phyloP scores from a whole-genome alignment of 2,888 invertebrate species.

The Uropetala carovei region DNA sequence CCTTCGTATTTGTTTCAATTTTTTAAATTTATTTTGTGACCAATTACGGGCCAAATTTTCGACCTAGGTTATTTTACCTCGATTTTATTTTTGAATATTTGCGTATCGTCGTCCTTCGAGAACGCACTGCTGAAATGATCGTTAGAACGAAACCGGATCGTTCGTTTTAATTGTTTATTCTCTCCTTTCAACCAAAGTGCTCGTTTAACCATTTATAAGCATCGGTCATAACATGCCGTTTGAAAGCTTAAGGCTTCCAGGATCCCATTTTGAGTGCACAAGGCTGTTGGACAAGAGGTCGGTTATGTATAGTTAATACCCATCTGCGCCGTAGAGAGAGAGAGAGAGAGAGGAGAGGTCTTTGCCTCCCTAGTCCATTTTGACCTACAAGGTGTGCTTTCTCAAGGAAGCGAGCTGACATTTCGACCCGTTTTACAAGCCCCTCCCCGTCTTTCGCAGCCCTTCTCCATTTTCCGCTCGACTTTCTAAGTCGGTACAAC shows the following conservation, averaged over 20 bases:
- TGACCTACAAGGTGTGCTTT: background rate
- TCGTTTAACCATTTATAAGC: background rate
- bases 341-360: background rate
- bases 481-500: background rate
- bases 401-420: conserved; percentile 10
- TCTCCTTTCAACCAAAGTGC: background rate
- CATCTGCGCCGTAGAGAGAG: background rate
- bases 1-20: no score
- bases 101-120: no score
- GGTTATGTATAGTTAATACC: background rate
- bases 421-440: background rate
- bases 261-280: background rate
- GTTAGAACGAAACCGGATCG: background rate
- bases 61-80: no score
- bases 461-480: background rate
- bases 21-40: no score
- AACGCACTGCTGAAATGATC: no score
- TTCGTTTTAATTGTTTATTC: background rate
- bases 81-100: no score
- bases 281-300: background rate
- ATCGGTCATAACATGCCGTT: background rate
- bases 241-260: background rate
- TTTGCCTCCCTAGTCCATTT: background rate
- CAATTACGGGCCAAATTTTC: no score
- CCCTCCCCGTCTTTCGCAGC: background rate